A percentile compares a stretch with the other conserved stretches of the same genome.
These are phyloP conservation scores for Gobiocypris rarus DNA, from an alignment of 2,113 vertebrate species.

Conservation along the genomic window DNA sequence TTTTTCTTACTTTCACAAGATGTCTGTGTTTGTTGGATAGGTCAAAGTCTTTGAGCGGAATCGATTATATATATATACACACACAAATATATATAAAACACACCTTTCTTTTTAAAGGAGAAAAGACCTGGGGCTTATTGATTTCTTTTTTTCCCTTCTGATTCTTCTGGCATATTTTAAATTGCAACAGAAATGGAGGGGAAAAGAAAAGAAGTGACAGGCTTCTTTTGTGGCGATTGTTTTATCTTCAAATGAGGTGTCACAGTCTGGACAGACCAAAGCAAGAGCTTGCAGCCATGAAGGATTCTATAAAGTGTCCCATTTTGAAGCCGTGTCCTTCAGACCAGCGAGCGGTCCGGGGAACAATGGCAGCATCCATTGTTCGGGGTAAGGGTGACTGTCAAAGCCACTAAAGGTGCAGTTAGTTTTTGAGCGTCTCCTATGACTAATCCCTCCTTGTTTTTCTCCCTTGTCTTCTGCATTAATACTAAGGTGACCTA, in stretches of 20 bases:
- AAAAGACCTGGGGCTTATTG: slow-evolving; percentile 28
- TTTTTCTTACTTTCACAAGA: slow-evolving; percentile 5
- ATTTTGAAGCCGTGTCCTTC: slow-evolving; percentile 44
- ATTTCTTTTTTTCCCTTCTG: slow-evolving; percentile 32
- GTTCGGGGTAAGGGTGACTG: slow-evolving; percentile 3
- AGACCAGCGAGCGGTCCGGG: not conserved
- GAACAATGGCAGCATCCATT: not conserved
- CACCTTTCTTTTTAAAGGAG: slow-evolving; percentile 18
- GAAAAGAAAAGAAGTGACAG: slow-evolving; percentile 35
- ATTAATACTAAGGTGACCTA: slow-evolving; percentile 12
- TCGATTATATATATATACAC: slow-evolving; percentile 21
- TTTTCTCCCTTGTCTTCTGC: not conserved
- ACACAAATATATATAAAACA: not conserved
- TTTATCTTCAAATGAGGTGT: slow-evolving; percentile 51
- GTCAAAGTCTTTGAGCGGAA: slow-evolving; percentile 5
- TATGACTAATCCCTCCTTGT: not conserved
- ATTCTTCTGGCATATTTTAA: slow-evolving; percentile 30
- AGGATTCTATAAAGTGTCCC: slow-evolving; percentile 18
- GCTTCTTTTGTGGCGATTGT: slow-evolving; percentile 36
- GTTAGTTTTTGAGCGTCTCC: slow-evolving; percentile 7
- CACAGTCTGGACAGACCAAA: slow-evolving; percentile 33
- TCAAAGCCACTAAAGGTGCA: slow-evolving; percentile 5
- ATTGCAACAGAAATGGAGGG: slow-evolving; percentile 35
- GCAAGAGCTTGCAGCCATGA: slow-evolving; percentile 19
- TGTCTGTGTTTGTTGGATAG: slow-evolving; percentile 11